phyloP scores from a whole-genome alignment of 1,140 invertebrate species.

The Antheraea pernyi region DNA sequence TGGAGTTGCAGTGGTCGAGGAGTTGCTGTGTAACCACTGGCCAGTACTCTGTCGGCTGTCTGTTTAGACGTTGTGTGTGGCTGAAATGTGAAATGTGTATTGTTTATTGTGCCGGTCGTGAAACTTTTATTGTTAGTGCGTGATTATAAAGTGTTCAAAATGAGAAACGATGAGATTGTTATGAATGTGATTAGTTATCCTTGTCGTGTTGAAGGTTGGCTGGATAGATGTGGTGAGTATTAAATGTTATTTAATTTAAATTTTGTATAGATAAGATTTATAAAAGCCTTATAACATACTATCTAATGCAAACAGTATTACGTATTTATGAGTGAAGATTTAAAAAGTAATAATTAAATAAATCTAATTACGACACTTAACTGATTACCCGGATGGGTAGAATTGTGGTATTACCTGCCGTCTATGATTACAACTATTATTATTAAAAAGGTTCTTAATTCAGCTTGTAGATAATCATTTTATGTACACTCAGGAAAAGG shows the following conservation, averaged over 20 bases:
- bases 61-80: constrained; percentile 33
- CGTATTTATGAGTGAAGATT: too few species aligned
- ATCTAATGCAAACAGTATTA: too few species aligned
- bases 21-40: constrained; percentile 20
- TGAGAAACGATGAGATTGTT: constrained; percentile 53
- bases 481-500: too few species aligned
- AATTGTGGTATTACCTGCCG: too few species aligned
- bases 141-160: constrained; percentile 48
- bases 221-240: constrained; percentile 84
- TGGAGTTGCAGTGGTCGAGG: constrained; percentile 46
- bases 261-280: not conserved
- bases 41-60: constrained; percentile 27
- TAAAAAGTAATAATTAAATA: too few species aligned
- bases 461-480: too few species aligned
- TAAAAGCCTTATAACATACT: too few species aligned
- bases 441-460: too few species aligned
- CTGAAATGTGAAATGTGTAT: constrained; percentile 48
- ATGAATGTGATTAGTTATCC: constrained; percentile 77
- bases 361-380: too few species aligned
- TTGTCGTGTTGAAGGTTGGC: constrained; percentile 85
- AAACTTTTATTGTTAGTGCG: constrained; percentile 34
- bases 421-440: too few species aligned
- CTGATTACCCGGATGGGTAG: too few species aligned
- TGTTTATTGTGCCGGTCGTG: constrained; percentile 31
- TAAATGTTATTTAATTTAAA: constrained; percentile 8